Percentiles rank a stretch among this genome's conserved stretches.
phyloP scores from a whole-genome alignment of 2,888 invertebrate genomes.

The Apamea epomidion region DNA sequence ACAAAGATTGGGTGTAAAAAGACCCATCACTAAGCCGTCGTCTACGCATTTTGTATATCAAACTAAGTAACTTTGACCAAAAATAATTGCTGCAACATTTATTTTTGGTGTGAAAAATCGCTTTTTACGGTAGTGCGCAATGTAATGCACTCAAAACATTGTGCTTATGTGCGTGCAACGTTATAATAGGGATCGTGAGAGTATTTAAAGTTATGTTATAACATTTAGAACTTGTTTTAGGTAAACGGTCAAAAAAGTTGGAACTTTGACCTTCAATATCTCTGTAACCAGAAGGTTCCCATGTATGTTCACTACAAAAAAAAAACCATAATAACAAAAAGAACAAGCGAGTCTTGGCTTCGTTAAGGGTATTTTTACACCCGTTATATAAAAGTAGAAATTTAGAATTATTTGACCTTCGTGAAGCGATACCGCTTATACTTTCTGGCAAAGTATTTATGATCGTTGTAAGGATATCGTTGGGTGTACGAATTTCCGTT shows the following conservation, averaged over 20 bases:
- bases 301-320: neutral
- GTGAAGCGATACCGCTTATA: slow-evolving; percentile 65
- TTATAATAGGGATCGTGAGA: neutral
- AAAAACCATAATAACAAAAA: neutral
- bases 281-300: neutral
- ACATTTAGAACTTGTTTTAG: neutral
- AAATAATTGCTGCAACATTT: neutral
- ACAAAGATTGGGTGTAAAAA: neutral
- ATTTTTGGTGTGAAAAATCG: neutral
- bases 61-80: neutral
- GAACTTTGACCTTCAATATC: neutral
- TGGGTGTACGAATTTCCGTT: slow-evolving; percentile 20
- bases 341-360: neutral
- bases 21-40: too few relatives aligned
- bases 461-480: slow-evolving; percentile 31
- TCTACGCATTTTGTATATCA: neutral
- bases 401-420: slow-evolving; percentile 71
- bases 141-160: neutral
- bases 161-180: neutral
- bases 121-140: neutral
- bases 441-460: slow-evolving; percentile 7
- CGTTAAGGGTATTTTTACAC: neutral
- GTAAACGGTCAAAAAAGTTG: neutral
- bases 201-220: neutral
- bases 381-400: slow-evolving; percentile 67